Conservation (phyloP, 2,797 vertebrate genomes). For the Buphagus erythrorhynchus region DNA sequence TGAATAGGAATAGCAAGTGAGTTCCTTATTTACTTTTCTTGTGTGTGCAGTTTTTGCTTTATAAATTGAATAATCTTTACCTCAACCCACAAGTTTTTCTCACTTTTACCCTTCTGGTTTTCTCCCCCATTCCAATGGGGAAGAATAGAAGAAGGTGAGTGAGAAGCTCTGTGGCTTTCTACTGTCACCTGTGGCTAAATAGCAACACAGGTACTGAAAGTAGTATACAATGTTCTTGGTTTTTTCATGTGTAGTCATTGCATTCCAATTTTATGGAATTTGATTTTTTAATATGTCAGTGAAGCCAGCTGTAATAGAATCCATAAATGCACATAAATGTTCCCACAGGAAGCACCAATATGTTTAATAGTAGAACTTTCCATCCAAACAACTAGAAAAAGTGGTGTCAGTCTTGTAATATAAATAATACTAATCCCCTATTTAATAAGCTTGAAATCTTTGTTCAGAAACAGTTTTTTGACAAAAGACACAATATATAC, state of each 20-base stretch:
- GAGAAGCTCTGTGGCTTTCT: neutral
- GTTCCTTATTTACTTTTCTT: neutral
- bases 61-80: neutral
- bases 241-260: neutral
- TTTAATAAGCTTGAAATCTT: neutral
- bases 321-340: neutral
- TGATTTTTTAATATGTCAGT: neutral
- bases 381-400: neutral
- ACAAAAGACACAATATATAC: neutral
- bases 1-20: rapidly evolving
- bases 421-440: neutral
- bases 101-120: neutral
- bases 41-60: neutral
- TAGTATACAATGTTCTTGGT: neutral
- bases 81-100: neutral
- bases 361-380: neutral
- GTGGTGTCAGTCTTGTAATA: neutral
- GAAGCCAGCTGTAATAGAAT: neutral
- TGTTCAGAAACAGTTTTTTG: neutral
- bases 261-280: neutral
- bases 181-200: neutral
- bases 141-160: rapidly evolving
- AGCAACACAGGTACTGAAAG: neutral
- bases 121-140: rapidly evolving
- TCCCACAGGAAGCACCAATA: neutral